These are phyloP conservation scores for Philypnodon macrostomus DNA, from an alignment of 2,797 vertebrate genomes.

Conservation along the genomic window DNA sequence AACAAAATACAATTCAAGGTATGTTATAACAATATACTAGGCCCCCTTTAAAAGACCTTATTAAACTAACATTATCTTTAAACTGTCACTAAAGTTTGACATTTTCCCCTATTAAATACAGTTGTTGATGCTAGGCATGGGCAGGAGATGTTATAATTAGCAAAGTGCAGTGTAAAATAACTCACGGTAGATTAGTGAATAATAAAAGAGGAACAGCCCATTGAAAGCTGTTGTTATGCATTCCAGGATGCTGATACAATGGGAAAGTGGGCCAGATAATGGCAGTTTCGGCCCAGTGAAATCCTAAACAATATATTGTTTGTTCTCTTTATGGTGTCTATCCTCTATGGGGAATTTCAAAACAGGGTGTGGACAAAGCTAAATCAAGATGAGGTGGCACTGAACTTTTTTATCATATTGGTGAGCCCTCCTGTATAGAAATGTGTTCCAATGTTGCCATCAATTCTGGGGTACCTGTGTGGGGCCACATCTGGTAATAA, in stretches of 20 bases:
- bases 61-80: too few relatives aligned
- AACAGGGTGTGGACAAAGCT: slow-evolving; percentile 27
- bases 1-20: too few relatives aligned
- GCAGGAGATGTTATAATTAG: slow-evolving; percentile 1
- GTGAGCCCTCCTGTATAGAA: slow-evolving; percentile 34
- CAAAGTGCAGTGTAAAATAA: slow-evolving; percentile 10
- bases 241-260: slow-evolving; percentile 58
- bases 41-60: too few relatives aligned
- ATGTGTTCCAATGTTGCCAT: slow-evolving; percentile 44
- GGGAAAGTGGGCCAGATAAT: slow-evolving; percentile 47
- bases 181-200: slow-evolving; percentile 14
- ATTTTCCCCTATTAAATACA: neutral
- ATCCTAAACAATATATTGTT: slow-evolving; percentile 50
- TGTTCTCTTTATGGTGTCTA: slow-evolving; percentile 44
- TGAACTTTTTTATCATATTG: slow-evolving; percentile 31
- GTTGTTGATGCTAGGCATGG: too few relatives aligned
- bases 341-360: slow-evolving; percentile 26
- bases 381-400: slow-evolving; percentile 15
- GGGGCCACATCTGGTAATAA: slow-evolving; percentile 67
- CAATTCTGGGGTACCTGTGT: slow-evolving; percentile 62
- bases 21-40: too few relatives aligned
- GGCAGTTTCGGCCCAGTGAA: slow-evolving; percentile 25
- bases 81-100: too few relatives aligned
- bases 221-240: slow-evolving; percentile 46
- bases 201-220: slow-evolving; percentile 14